These are phyloP conservation scores for Chrysomallon squamiferum DNA, from an alignment of 1,140 invertebrate genomes.

Conservation along the genomic window DNA sequence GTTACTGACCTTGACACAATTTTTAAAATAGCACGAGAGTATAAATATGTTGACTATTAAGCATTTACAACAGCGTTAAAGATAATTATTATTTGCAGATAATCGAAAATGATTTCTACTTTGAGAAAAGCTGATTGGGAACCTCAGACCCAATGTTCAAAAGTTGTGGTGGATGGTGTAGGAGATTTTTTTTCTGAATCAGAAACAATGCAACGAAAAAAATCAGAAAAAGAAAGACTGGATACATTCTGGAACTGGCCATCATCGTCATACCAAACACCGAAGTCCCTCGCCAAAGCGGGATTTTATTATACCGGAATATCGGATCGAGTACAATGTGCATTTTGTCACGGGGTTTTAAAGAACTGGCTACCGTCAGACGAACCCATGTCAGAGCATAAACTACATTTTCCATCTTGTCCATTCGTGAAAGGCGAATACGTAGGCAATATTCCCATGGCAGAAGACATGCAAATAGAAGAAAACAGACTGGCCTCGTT, in stretches of 20 bases:
- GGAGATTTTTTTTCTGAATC: no score
- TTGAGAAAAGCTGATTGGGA: no score
- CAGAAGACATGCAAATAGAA: not conserved
- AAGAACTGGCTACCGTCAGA: not conserved
- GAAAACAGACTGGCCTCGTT: slow-evolving; percentile 22
- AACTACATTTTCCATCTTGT: not conserved
- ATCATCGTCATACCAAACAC: not conserved
- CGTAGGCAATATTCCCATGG: not conserved
- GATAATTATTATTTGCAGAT: no score
- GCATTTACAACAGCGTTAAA: no score
- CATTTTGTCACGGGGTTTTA: not conserved
- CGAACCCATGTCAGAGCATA: not conserved
- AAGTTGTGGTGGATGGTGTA: no score
- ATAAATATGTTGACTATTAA: no score
- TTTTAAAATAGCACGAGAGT: no score
- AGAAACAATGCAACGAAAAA: not conserved
- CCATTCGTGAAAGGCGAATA: not conserved
- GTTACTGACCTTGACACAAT: no score
- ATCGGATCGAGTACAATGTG: not conserved
- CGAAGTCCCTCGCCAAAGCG: not conserved
- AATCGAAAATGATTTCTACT: no score
- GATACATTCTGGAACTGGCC: not conserved
- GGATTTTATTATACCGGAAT: not conserved
- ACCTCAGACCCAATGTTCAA: no score
- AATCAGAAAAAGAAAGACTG: not conserved